Conservation (phyloP, 1,140 invertebrate species). For the Mercenaria mercenaria region DNA sequence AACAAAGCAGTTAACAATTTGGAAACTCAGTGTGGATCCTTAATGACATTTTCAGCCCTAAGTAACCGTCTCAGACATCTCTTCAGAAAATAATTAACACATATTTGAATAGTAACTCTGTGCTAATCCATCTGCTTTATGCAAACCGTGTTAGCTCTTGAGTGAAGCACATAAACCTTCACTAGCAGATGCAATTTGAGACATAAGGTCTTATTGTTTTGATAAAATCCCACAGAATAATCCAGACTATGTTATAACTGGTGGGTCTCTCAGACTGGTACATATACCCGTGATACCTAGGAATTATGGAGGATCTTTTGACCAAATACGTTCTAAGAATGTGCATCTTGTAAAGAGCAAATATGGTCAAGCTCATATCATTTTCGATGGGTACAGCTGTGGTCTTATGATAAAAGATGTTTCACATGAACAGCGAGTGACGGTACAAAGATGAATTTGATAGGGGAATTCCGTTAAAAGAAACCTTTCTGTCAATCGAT, state of each 20-base stretch:
- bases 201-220: background rate
- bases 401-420: conserved; percentile 39
- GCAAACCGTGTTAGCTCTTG: conserved; percentile 40
- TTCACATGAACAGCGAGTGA: background rate
- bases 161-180: conserved; percentile 56
- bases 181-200: conserved; percentile 68
- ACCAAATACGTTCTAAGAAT: background rate
- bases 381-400: too few relatives aligned
- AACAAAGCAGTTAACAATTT: conserved; percentile 52
- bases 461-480: conserved; percentile 48
- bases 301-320: background rate
- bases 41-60: conserved; percentile 69
- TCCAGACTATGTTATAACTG: conserved; percentile 54
- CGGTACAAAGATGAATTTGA: background rate
- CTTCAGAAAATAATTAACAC: background rate
- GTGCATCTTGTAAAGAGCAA: background rate
- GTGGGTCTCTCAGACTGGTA: conserved; percentile 20
- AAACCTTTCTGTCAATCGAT: background rate
- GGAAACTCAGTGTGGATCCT: conserved; percentile 53
- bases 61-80: conserved; percentile 3
- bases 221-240: background rate
- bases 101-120: conserved; percentile 65
- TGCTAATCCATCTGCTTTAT: conserved; percentile 47
- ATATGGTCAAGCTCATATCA: background rate
- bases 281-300: conserved; percentile 44